Percentiles rank a stretch among this genome's conserved stretches.
Conservation (phyloP, 2,888 invertebrate genomes). For the Mycogona germanica region DNA sequence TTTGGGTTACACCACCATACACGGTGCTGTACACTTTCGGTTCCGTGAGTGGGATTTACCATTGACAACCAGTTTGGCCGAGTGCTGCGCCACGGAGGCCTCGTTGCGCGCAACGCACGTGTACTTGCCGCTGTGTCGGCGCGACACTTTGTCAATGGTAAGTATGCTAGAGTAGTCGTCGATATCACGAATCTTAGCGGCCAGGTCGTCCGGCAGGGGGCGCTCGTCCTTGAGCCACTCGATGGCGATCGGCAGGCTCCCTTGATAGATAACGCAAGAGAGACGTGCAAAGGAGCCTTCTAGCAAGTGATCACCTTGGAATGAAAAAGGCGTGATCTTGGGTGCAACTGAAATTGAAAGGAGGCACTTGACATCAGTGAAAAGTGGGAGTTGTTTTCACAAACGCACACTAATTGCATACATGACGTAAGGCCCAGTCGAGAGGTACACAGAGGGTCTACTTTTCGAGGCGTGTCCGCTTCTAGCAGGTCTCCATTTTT, state of each 20-base stretch:
- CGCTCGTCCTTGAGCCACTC: constrained; percentile 15
- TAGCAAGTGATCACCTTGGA: constrained; percentile 15
- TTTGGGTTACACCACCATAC: background rate
- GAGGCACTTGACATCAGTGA: constrained; percentile 7
- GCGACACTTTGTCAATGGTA: constrained; percentile 23
- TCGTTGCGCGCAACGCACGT: constrained; percentile 18
- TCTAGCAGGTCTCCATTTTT: background rate
- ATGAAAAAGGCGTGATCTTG: constrained; percentile 16
- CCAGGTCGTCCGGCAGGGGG: background rate
- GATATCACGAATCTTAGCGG: constrained; percentile 7
- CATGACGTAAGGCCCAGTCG: too few relatives aligned
- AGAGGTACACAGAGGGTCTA: too few relatives aligned
- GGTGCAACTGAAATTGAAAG: constrained; percentile 16
- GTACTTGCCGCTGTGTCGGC: constrained; percentile 20
- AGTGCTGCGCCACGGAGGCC: constrained; percentile 12
- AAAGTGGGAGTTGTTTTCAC: too few relatives aligned
- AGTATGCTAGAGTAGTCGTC: constrained; percentile 21
- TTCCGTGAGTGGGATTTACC: constrained; percentile 11
- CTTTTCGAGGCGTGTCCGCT: background rate
- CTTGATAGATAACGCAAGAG: constrained; percentile 18
- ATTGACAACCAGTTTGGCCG: constrained; percentile 16
- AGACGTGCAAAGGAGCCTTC: constrained; percentile 16
- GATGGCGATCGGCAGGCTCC: constrained; percentile 13
- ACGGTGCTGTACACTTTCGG: background rate
- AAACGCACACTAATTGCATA: too few relatives aligned